Conservation (phyloP, 2,797 vertebrate genomes). For the Syngnathus rostellatus region DNA sequence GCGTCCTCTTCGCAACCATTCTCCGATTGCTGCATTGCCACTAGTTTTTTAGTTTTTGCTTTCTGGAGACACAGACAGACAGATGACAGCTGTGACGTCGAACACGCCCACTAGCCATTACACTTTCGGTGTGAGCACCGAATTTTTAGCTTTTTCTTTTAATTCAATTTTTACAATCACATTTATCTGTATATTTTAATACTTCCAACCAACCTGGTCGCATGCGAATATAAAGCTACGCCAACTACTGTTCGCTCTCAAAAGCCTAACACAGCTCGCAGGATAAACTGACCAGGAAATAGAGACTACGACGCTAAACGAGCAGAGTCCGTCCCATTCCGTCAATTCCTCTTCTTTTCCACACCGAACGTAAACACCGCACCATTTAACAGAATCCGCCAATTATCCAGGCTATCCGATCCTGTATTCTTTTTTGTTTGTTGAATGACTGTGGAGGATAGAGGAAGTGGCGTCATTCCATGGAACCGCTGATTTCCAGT, state of each 20-base stretch:
- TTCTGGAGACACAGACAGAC: background rate
- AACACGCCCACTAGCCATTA: background rate
- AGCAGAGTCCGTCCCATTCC: background rate
- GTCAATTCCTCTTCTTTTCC: background rate
- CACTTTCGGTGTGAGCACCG: background rate
- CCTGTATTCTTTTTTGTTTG: conserved; percentile 7
- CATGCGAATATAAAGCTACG: background rate
- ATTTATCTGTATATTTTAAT: background rate
- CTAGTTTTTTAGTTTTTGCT: background rate
- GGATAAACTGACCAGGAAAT: conserved; percentile 1
- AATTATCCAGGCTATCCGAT: background rate
- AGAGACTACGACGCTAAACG: background rate
- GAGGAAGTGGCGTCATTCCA: conserved; percentile 36
- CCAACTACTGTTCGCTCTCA: background rate
- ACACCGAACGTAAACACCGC: background rate
- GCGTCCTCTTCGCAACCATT: conserved; percentile 46
- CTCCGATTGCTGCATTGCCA: conserved; percentile 54
- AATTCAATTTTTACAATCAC: background rate
- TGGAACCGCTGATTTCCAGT: conserved; percentile 31
- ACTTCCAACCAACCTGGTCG: background rate
- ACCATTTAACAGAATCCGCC: background rate
- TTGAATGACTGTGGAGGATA: conserved; percentile 21
- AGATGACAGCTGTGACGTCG: background rate
- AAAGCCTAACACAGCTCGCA: background rate
- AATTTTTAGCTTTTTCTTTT: background rate